phyloP scores from a whole-genome alignment of 2,888 invertebrate species.

The Heliconius ismenius region DNA sequence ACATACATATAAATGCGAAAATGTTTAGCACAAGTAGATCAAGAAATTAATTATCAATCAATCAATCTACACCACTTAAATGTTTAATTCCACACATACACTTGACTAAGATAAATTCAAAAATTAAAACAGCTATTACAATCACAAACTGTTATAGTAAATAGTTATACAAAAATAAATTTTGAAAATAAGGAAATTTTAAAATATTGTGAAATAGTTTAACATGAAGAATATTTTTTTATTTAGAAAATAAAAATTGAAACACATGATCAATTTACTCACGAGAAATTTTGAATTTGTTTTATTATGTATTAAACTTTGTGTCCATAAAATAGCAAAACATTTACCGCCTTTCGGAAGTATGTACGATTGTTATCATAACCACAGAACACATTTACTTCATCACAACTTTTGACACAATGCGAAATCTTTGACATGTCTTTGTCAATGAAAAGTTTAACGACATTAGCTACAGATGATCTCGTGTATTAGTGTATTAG shows the following conservation, averaged over 20 bases:
- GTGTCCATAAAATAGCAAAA: too few species aligned
- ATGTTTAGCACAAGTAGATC: neutral
- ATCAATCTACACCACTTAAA: neutral
- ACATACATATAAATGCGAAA: neutral
- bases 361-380: neutral
- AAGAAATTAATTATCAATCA: too few species aligned
- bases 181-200: neutral
- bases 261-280: neutral
- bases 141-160: neutral
- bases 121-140: neutral
- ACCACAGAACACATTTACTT: too few species aligned
- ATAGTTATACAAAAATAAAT: neutral
- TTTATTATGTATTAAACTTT: neutral
- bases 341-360: neutral
- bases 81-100: neutral
- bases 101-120: neutral
- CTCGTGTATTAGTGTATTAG: neutral
- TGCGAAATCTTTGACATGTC: neutral
- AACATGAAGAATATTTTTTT: neutral
- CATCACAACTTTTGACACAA: neutral
- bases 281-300: neutral
- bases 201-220: constrained; percentile 3
- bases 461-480: neutral
- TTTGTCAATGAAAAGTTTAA: neutral
- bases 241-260: neutral